A percentile compares a stretch with the other conserved stretches of the same genome.
These are phyloP conservation scores for Rhopalosiphum nymphaeae DNA, from an alignment of 2,888 invertebrate species.

Conservation along the genomic window DNA sequence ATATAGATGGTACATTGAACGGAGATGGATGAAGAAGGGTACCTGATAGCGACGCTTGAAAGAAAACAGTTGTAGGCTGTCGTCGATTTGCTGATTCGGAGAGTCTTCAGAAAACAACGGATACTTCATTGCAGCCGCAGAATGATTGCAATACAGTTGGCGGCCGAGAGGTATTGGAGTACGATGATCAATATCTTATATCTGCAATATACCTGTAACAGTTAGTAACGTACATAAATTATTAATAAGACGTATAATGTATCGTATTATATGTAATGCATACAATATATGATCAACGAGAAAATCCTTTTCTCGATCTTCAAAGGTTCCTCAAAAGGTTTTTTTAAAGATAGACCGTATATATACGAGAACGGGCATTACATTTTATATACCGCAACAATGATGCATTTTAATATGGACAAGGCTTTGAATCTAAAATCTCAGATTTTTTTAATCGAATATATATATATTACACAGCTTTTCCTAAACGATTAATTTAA, in stretches of 20 bases:
- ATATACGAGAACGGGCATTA: background rate
- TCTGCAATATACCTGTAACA: slow-evolving; percentile 56
- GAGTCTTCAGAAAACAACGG: slow-evolving; percentile 49
- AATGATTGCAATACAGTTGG: background rate
- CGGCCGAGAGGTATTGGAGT: background rate
- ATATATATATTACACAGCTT: background rate
- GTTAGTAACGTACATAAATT: background rate
- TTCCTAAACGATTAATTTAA: background rate
- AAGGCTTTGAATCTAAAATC: background rate
- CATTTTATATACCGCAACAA: background rate
- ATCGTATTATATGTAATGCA: background rate
- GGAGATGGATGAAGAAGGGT: background rate
- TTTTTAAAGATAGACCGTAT: background rate
- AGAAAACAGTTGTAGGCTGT: slow-evolving; percentile 58
- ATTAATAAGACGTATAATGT: background rate
- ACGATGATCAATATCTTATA: slow-evolving; percentile 6
- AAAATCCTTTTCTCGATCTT: background rate
- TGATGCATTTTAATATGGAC: background rate
- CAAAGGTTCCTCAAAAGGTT: background rate
- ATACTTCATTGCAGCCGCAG: slow-evolving; percentile 47
- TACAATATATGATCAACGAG: background rate
- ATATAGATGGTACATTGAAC: background rate
- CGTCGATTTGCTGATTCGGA: slow-evolving; percentile 43
- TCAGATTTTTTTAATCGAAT: background rate
- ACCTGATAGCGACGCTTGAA: slow-evolving; percentile 62